These are phyloP conservation scores for Clitarchus hookeri DNA, from an alignment of 2,888 invertebrate genomes.

Conservation along the genomic window DNA sequence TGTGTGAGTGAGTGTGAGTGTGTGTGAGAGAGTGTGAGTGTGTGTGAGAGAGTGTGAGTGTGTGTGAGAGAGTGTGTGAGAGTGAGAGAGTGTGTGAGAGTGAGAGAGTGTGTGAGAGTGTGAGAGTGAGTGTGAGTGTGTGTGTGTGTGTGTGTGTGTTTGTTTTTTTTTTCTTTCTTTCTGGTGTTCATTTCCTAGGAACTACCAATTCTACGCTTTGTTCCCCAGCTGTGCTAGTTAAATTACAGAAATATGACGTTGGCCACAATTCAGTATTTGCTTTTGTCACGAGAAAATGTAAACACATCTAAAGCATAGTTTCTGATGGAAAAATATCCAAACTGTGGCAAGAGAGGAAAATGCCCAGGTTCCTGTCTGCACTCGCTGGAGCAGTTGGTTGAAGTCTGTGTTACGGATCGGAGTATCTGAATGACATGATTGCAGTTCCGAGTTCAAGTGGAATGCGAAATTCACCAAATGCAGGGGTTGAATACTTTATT, in stretches of 20 bases:
- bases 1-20: too few species aligned
- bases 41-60: too few species aligned
- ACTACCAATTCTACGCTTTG: too few species aligned
- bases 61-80: too few species aligned
- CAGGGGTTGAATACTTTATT: too few species aligned
- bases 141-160: too few species aligned
- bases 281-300: neutral
- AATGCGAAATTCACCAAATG: neutral
- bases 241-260: neutral
- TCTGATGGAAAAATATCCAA: neutral
- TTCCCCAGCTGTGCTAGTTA: neutral
- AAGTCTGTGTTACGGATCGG: neutral
- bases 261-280: neutral
- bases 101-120: too few species aligned
- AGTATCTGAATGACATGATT: neutral
- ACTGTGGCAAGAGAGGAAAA: neutral
- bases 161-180: too few species aligned
- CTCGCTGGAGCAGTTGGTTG: neutral
- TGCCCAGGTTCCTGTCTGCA: neutral
- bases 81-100: too few species aligned
- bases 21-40: too few species aligned
- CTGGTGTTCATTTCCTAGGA: neutral
- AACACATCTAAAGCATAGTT: neutral
- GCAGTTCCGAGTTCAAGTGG: neutral
- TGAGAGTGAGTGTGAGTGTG: too few species aligned